Base-by-base conservation (phyloP, 2,113 vertebrate genomes). In the Carassius gibelio region DNA sequence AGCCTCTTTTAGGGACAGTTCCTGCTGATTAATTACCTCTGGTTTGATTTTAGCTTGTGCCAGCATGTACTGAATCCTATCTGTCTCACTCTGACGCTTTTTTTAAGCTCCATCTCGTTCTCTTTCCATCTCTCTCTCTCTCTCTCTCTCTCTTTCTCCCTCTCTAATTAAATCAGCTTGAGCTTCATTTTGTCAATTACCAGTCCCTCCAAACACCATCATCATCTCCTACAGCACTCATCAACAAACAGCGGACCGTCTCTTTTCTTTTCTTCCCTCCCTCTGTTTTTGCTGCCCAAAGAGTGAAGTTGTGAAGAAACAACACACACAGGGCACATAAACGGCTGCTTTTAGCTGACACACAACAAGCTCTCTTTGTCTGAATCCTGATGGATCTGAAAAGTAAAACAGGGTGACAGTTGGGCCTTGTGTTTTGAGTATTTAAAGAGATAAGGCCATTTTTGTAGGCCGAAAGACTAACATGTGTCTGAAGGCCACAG, bases 331-430 rank as follows among this genome's bases (percentile, higher is more conserved):
- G 68, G 52, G 74, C 50, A 69, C 89, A 90, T 90, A 90, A 88
- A 87, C 84, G 34, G 71, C 87, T 87, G 83, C 87, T 91, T 90
- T 91, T 88, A 89, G 84, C 88, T 66, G 85, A 80, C 87, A 84
- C 71, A 83, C 86, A 77, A 34, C 42, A 52, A 82, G 13, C 17
- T 42, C 21, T 69, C 34, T 2, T 42, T 13, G 19, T 77, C 38
- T 42, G 13, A 36, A 68, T 64, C 42, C 83, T 15, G 23, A 23
- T 52, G 5, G 88, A 74, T 85, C 84, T 83, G 30, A 91, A 89
- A 89, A 85, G 86, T 86, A 89, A 89, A 93, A 89, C 87, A 81
- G 85, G 90, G 83, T 92, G 92, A 93, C 90, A 94, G 92, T 87
- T 88, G 1, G 83, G 89, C 91, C 91, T 88, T 86, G 91, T 88